Conservation (phyloP, 2,113 vertebrate species). For the Polypterus senegalus region DNA sequence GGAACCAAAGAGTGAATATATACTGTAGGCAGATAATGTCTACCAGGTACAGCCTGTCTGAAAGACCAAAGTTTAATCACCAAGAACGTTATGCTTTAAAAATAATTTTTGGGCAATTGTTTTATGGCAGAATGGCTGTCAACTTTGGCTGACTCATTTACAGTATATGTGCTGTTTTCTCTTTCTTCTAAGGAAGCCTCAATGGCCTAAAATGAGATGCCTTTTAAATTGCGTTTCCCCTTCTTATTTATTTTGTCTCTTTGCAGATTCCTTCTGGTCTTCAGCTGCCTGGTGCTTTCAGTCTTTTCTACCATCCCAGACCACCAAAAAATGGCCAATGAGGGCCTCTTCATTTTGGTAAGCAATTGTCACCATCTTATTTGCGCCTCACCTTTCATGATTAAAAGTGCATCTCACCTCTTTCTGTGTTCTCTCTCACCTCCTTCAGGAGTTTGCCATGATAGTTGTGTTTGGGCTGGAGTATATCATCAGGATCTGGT, state of each 20-base stretch:
- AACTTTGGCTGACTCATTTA: no score
- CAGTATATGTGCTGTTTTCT: no score
- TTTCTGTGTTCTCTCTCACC: neutral
- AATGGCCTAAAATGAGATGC: no score
- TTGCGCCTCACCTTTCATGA: conserved; percentile 19
- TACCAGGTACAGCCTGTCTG: no score
- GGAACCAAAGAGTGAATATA: no score
- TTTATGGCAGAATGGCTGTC: no score
- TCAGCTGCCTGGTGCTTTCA: conserved; percentile 94
- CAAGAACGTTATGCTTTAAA: no score
- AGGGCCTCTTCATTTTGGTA: conserved; percentile 94
- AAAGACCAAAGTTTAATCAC: no score
- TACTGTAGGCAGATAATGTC: no score
- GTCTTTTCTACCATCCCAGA: conserved; percentile 96
- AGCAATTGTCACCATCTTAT: conserved; percentile 24
- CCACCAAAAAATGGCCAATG: conserved; percentile 76
- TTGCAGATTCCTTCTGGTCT: conserved; percentile 90
- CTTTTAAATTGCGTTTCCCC: neutral
- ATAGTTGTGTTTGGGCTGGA: conserved; percentile 95
- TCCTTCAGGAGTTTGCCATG: conserved; percentile 85
- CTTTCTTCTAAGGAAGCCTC: no score
- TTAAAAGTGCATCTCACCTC: conserved; percentile 12
- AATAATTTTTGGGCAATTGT: no score
- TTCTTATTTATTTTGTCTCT: conserved; percentile 17
- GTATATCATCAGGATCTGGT: conserved; percentile 84